A percentile compares a stretch with the other conserved stretches of the same genome.
Conservation (phyloP, 1,140 invertebrate genomes). For the Halictus rubicundus region DNA sequence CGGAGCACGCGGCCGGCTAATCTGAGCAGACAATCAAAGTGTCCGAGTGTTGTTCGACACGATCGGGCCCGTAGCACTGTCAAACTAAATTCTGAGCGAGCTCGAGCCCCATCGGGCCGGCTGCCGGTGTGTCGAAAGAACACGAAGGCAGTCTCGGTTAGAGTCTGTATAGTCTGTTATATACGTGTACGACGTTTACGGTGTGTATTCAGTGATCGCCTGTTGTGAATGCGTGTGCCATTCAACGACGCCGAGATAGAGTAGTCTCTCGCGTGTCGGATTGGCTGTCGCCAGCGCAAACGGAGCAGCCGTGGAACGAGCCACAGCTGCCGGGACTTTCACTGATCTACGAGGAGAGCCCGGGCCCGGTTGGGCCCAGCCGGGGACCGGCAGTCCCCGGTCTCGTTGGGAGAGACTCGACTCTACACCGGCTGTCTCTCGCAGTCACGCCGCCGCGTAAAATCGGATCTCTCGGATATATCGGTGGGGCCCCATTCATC, state of each 20-base stretch:
- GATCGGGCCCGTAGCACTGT: slow-evolving; percentile 6
- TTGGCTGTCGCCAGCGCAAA: slow-evolving; percentile 50
- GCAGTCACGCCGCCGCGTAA: slow-evolving; percentile 40
- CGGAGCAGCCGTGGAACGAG: slow-evolving; percentile 28
- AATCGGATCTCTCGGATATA: slow-evolving; percentile 14
- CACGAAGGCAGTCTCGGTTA: background rate
- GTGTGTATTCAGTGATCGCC: too few relatives aligned
- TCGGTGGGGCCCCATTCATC: slow-evolving; percentile 62
- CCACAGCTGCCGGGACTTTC: slow-evolving; percentile 61
- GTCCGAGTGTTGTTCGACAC: slow-evolving; percentile 22
- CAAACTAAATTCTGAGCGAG: slow-evolving; percentile 28
- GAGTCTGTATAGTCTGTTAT: too few relatives aligned
- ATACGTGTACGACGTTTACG: too few relatives aligned
- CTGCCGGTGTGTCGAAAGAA: slow-evolving; percentile 31
- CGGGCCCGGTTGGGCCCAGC: background rate
- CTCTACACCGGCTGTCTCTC: slow-evolving; percentile 9
- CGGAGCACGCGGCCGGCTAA: background rate
- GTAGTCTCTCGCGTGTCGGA: slow-evolving; percentile 53
- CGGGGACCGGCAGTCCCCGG: background rate
- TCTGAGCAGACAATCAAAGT: slow-evolving; percentile 29
- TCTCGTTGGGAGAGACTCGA: slow-evolving; percentile 14
- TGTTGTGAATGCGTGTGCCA: slow-evolving; percentile 14
- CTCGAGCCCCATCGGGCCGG: slow-evolving; percentile 1
- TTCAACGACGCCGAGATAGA: slow-evolving; percentile 48
- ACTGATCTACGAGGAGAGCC: slow-evolving; percentile 66